These are phyloP conservation scores for Drosophila pegasa DNA, from an alignment of 2,888 invertebrate genomes.

Conservation along the genomic window DNA sequence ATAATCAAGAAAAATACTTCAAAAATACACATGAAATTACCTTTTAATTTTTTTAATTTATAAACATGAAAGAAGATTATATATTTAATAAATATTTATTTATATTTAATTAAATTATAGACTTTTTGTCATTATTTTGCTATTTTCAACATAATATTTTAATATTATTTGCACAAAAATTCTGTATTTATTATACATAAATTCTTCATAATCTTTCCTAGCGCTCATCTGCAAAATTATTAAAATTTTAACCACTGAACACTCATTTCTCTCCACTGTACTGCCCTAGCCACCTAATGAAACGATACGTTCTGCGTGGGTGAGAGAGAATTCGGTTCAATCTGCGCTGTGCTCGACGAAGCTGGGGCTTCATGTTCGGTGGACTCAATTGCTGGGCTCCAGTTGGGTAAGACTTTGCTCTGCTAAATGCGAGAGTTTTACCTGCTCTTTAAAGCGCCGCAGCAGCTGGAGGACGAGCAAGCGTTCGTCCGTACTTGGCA, in stretches of 20 bases:
- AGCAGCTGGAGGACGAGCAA: slow-evolving; percentile 11
- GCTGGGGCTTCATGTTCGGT: background rate
- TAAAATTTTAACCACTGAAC: background rate
- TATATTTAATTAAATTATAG: no score
- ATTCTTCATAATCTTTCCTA: no score
- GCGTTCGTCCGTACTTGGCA: slow-evolving; percentile 29
- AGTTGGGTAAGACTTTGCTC: slow-evolving; percentile 7
- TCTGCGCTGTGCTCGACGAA: slow-evolving; percentile 7
- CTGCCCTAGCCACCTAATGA: background rate
- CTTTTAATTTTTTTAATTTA: no score
- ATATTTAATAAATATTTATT: no score
- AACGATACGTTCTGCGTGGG: background rate
- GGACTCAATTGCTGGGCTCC: slow-evolving; percentile 4
- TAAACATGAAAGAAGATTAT: no score
- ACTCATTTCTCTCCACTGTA: background rate
- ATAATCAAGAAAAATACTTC: no score
- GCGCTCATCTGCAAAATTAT: background rate
- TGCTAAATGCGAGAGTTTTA: slow-evolving; percentile 37
- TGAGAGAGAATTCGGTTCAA: slow-evolving; percentile 5
- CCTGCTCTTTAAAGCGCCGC: slow-evolving; percentile 60
- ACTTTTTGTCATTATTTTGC: no score
- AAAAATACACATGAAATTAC: no score
- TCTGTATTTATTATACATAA: no score
- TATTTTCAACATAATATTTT: no score
- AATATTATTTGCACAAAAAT: no score